Evolutionary conservation across 1,140 invertebrate genomes (phyloP), one percentile per base, ranked within the genome.

Genomic region (Teleopsis dalmanni): DNA sequence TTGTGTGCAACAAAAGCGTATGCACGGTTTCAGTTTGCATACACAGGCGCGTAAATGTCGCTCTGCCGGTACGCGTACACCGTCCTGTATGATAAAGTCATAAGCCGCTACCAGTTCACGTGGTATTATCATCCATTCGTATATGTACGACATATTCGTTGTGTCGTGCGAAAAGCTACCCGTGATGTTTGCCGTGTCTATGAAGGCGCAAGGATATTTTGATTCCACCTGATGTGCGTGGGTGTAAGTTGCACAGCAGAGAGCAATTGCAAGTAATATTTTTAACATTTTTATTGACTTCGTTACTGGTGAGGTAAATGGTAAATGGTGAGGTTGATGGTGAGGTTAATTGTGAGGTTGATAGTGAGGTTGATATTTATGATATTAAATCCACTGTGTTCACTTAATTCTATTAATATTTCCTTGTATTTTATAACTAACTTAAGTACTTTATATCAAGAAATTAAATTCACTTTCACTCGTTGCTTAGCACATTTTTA

Each of bases 201-300:
- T 65, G n/a, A 69, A 69, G 22, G 62, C 58, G 33, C 65, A 69
- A 3, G 62, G 65, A 49, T 67, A 57, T 23, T 54, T 58, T 8
- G 44, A 53, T 46, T 65, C 63, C 45, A 33, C 16, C n/a, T 7
- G 22, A 43, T 42, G 27, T 31, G 25, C 16, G 21, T 14, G 25
- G 14, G 44, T 13, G 13, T 14, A 18, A 33, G 29, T 18, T 46
- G 44, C 44, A 34, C 44, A 33, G n/a, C n/a, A n/a, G n/a, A n/a
- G n/a, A n/a, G n/a, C n/a, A n/a, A n/a, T n/a, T n/a, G n/a, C n/a
- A n/a, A n/a, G n/a, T n/a, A n/a, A n/a, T n/a, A n/a, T n/a, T n/a
- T n/a, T n/a, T n/a, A n/a, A n/a, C n/a, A n/a, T n/a, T n/a, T n/a
- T n/a, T n/a, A n/a, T n/a, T n/a, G n/a, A n/a, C n/a, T n/a, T n/a